A percentile compares a stretch with the other conserved stretches of the same genome.
These are phyloP conservation scores for Corythornis vintsioides DNA, from an alignment of 2,113 vertebrate species.

Conservation along the genomic window DNA sequence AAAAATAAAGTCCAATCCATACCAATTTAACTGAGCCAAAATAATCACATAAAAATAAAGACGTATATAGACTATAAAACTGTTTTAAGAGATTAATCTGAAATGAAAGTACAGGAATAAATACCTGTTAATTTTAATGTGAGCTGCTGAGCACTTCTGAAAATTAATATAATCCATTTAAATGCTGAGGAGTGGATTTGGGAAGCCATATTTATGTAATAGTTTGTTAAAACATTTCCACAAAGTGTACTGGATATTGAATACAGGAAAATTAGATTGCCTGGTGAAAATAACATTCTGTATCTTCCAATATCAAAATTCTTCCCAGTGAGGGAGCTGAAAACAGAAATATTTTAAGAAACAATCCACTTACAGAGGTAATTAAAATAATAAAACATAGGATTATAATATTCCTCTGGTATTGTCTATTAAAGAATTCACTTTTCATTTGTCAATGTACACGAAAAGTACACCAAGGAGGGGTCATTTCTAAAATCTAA, in stretches of 20 bases:
- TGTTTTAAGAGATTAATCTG: background rate
- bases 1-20: background rate
- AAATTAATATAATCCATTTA: constrained; percentile 43
- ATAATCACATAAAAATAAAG: background rate
- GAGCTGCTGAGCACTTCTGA: background rate
- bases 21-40: background rate
- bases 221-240: background rate
- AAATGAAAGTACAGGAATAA: background rate
- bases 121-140: background rate
- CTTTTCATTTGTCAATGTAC: background rate
- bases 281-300: constrained; percentile 16
- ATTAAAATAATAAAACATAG: constrained; percentile 9
- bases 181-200: background rate
- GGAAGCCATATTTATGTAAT: background rate
- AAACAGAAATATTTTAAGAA: constrained; percentile 27
- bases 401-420: background rate
- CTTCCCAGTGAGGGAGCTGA: background rate
- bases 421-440: background rate
- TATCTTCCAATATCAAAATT: background rate
- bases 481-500: background rate
- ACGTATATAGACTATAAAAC: background rate
- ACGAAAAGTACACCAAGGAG: background rate
- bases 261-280: constrained; percentile 18
- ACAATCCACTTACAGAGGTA: background rate
- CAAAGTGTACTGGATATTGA: background rate